These are phyloP conservation scores for Urosaurus nigricauda DNA, from an alignment of 2,797 vertebrate species.

Conservation along the genomic window DNA sequence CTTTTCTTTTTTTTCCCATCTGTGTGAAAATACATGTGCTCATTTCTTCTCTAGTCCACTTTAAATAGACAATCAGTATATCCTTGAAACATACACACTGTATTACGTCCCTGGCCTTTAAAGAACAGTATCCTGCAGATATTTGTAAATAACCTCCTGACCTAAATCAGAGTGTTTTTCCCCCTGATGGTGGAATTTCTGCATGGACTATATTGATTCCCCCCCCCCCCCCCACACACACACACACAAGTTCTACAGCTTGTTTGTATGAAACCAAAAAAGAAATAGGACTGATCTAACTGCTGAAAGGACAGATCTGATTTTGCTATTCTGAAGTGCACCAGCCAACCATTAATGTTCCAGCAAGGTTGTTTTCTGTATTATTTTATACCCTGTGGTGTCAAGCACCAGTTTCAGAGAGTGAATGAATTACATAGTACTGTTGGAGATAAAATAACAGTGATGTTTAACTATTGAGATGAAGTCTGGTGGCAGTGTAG, in stretches of 20 bases:
- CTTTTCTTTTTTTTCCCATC: slow-evolving; percentile 10
- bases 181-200: slow-evolving; percentile 47
- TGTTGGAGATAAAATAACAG: slow-evolving; percentile 62
- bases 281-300: slow-evolving; percentile 61
- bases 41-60: slow-evolving; percentile 60
- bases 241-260: slow-evolving; percentile 55
- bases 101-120: slow-evolving; percentile 61
- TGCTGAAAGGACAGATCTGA: slow-evolving; percentile 61
- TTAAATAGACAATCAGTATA: slow-evolving; percentile 64
- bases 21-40: slow-evolving; percentile 63
- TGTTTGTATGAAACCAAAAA: slow-evolving; percentile 56
- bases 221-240: slow-evolving; percentile 42
- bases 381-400: slow-evolving; percentile 63
- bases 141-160: slow-evolving; percentile 68
- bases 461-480: slow-evolving; percentile 48
- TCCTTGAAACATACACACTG: slow-evolving; percentile 66
- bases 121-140: slow-evolving; percentile 65
- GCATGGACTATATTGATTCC: slow-evolving; percentile 61
- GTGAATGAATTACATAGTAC: slow-evolving; percentile 49
- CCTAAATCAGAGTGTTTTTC: slow-evolving; percentile 53
- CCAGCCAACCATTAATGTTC: slow-evolving; percentile 58
- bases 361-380: slow-evolving; percentile 54
- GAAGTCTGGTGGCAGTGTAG: slow-evolving; percentile 24
- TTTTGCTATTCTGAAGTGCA: slow-evolving; percentile 51
- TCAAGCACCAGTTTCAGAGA: slow-evolving; percentile 51